Conservation (phyloP, 2,888 invertebrate species). For the Tachina grossa region DNA sequence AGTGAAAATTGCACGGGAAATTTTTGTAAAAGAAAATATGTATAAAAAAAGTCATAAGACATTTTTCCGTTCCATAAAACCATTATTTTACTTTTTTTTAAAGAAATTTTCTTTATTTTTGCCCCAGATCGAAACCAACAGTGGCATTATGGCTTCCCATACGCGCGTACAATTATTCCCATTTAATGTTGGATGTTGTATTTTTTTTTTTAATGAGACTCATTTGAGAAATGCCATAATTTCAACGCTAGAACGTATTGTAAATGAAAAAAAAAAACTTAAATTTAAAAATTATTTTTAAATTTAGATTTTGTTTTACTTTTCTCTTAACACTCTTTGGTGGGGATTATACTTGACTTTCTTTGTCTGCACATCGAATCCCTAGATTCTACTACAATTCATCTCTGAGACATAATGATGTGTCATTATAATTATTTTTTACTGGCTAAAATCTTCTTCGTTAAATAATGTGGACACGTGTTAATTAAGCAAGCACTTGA, state of each 20-base stretch:
- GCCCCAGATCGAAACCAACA: slow-evolving; percentile 22
- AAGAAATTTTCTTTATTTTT: slow-evolving; percentile 43
- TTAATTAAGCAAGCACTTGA: slow-evolving; percentile 57
- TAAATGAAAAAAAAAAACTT: slow-evolving; percentile 23
- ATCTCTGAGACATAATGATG: slow-evolving; percentile 13
- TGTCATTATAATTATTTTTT: slow-evolving; percentile 50
- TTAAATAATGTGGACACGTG: slow-evolving; percentile 62
- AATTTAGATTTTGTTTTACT: background rate
- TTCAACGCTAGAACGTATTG: slow-evolving; percentile 51
- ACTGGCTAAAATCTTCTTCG: slow-evolving; percentile 31
- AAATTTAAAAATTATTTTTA: slow-evolving; percentile 47
- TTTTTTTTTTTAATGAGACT: slow-evolving; percentile 47
- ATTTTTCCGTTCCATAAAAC: slow-evolving; percentile 55
- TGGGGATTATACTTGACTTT: slow-evolving; percentile 20
- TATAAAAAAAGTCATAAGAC: slow-evolving; percentile 41
- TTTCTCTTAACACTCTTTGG: background rate
- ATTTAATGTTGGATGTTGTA: slow-evolving; percentile 15
- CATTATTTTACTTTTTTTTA: slow-evolving; percentile 46
- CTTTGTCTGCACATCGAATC: slow-evolving; percentile 40
- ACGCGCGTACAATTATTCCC: background rate
- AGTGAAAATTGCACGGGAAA: slow-evolving; percentile 9
- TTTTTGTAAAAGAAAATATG: background rate
- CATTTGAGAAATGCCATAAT: slow-evolving; percentile 69
- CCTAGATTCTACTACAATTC: slow-evolving; percentile 20
- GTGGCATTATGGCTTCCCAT: slow-evolving; percentile 10